Evolutionary conservation across 2,113 vertebrate genomes (phyloP).

Genomic region (Siphamia tubifer): DNA sequence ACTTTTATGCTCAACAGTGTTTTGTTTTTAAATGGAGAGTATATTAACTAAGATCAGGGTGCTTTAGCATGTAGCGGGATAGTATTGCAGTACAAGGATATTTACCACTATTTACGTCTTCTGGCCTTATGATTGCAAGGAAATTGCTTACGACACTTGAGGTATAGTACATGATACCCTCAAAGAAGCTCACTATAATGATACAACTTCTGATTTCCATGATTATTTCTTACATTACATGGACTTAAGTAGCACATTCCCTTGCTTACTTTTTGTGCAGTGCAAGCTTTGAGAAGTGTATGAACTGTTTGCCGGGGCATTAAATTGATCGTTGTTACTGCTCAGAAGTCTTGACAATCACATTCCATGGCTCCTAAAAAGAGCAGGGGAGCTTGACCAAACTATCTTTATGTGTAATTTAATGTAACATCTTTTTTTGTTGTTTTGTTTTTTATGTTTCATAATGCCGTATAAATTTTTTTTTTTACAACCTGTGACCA

Average conservation of each 20-base stretch:
- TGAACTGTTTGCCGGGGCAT: conserved; percentile 60
- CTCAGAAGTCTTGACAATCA: conserved; percentile 74
- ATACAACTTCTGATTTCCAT: conserved; percentile 22
- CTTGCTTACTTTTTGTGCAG: background rate
- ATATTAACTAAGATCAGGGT: conserved; percentile 38
- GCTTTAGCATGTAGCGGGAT: conserved; percentile 44
- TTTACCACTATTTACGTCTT: conserved; percentile 66
- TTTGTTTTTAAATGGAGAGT: conserved; percentile 24
- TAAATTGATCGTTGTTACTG: conserved; percentile 56
- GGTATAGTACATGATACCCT: conserved; percentile 38
- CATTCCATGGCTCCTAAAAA: conserved; percentile 70
- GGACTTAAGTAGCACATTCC: conserved; percentile 31
- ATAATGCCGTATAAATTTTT: conserved; percentile 43
- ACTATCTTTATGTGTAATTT: conserved; percentile 52
- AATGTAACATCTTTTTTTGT: conserved; percentile 57
- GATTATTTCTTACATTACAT: conserved; percentile 4
- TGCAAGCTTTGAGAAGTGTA: conserved; percentile 34
- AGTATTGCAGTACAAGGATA: conserved; percentile 37
- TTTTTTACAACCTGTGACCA: conserved; percentile 51
- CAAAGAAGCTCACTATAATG: conserved; percentile 16
- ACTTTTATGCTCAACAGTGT: conserved; percentile 29
- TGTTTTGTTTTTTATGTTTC: conserved; percentile 48
- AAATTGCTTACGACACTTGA: conserved; percentile 42
- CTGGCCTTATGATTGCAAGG: conserved; percentile 66
- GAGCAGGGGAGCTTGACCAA: conserved; percentile 73